Evolutionary conservation across 2,888 invertebrate species (phyloP), one percentile per base, ranked within the genome.

Genomic region (Plusia festucae): DNA sequence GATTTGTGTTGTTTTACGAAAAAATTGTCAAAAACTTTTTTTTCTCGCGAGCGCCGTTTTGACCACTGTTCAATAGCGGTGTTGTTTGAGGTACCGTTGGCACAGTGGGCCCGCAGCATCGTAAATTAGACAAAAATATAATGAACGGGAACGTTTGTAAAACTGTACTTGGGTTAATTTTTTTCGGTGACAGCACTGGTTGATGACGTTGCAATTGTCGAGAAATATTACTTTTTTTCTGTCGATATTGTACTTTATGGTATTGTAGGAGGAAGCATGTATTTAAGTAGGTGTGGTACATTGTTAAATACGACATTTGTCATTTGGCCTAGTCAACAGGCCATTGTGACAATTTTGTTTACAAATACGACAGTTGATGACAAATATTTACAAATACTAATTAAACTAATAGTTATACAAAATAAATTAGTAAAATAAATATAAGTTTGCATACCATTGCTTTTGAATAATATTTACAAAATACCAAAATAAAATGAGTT

Each of bases 141-240:
- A 87, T 87, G 81, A 93, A 94, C 94, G 93, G 94, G 88, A 94
- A 73, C 84, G 79, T 93, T 93, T 93, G 94, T 94, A 85, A 88
- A 92, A 91, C 90, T 88, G 91, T 90, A 84, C 83, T 80, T 81
- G 53, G 76, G 79, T 74, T 70, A 73, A 53, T 64, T 88, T 89
- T 90, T 90, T 90, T 86, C 78, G 62, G 53, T 74, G 73, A 70
- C 80, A 74, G 65, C 63, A 68, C 74, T 46, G 40, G 60, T 22
- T 65, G 73, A 79, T 88, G 88, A 88, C 87, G 88, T 87, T 82
- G 86, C 82, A 76, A 74, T 79, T 71, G 68, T 78, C 79, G 74
- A 66, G 69, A 68, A 74, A 74, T 40, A 40, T 34, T 56, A 60
- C 8, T 4, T 5, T 0, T 1, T 49, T 7, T 54, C 34, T 8